Evolutionary conservation across 2,797 vertebrate species (phyloP), one percentile per base, ranked within the genome.

Genomic region (Enteromius viviparus): DNA sequence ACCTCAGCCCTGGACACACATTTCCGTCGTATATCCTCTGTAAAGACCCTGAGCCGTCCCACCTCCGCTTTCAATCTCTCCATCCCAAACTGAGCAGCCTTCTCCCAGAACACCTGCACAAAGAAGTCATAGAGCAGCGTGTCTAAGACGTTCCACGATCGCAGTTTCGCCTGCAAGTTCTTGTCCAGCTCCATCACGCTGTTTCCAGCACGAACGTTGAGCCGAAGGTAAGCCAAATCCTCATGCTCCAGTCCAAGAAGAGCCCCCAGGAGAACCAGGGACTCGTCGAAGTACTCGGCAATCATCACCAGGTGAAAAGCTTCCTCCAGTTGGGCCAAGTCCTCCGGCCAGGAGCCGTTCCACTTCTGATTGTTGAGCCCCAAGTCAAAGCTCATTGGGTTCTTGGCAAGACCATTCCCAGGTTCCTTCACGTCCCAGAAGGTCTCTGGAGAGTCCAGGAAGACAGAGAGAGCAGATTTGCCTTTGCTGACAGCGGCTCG

Each of bases 251-350:
- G 74, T 49, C 81, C 84, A 23, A 91, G 65, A 34, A 85, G 81
- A 5, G 85, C 85, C 29, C 76, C 86, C 23, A 89, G 82, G 32
- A 89, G 87, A 55, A 88, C 87, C 68, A 89, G 82, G 1, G 87
- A 91, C 87, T 93, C 87, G 0, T 93, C 89, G 7, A 93, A 92
- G 68, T 92, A 86, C 77, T 92, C 91, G 0, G 89, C 71, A 0
- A 92, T 89, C 89, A 91, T 88, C 10, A 93, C 87, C 66, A 91
- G 85, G 32, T 89, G 85, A 76, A 92, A 92, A 6, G 83, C 82
- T 42, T 76, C 83, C 51, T 89, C 89, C 51, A 92, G 87, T 7
- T 47, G 78, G 12, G 74, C 72, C 8, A 91, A 62, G 71, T 89
- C 83, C 12, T 32, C 55, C 0, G 47, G 62, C 87, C 89, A 89